Evolutionary conservation across 2,888 invertebrate species (phyloP).

Genomic region (Idaea dimidiata): DNA sequence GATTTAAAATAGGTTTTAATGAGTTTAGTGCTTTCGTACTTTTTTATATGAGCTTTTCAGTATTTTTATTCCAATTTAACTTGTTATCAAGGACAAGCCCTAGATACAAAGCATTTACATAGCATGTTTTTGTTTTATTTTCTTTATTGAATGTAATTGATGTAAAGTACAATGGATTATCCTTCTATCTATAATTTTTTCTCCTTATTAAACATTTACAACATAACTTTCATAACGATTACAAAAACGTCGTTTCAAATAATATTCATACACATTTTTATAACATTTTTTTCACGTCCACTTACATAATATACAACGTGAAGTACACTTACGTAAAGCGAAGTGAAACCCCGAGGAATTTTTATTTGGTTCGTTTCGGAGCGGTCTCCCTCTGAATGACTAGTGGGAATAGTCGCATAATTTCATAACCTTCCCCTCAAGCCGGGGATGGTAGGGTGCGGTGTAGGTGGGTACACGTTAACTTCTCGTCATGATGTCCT

Average conservation of each 20-base stretch:
- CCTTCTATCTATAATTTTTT: neutral
- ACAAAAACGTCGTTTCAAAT: too few species aligned
- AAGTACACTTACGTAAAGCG: constrained; percentile 15
- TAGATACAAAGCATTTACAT: too few species aligned
- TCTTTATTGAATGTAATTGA: too few species aligned
- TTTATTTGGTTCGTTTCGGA: constrained; percentile 34
- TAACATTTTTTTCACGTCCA: neutral
- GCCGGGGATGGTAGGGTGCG: constrained; percentile 38
- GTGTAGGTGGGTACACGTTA: constrained; percentile 31
- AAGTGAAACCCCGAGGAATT: constrained; percentile 30
- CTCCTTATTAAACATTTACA: neutral
- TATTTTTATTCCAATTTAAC: too few species aligned
- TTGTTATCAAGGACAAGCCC: too few species aligned
- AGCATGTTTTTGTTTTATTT: too few species aligned
- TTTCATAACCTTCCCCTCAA: constrained; percentile 47
- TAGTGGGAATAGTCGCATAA: constrained; percentile 52
- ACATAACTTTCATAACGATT: neutral
- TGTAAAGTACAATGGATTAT: too few species aligned
- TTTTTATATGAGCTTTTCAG: too few species aligned
- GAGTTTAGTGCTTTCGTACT: too few species aligned
- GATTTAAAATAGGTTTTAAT: too few species aligned
- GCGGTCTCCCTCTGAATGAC: constrained; percentile 43
- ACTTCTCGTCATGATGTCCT: constrained; percentile 32
- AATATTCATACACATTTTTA: neutral
- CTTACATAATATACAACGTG: neutral